These are phyloP conservation scores for Drosophila diplacantha DNA, from an alignment of 2,888 invertebrate genomes.

Conservation along the genomic window DNA sequence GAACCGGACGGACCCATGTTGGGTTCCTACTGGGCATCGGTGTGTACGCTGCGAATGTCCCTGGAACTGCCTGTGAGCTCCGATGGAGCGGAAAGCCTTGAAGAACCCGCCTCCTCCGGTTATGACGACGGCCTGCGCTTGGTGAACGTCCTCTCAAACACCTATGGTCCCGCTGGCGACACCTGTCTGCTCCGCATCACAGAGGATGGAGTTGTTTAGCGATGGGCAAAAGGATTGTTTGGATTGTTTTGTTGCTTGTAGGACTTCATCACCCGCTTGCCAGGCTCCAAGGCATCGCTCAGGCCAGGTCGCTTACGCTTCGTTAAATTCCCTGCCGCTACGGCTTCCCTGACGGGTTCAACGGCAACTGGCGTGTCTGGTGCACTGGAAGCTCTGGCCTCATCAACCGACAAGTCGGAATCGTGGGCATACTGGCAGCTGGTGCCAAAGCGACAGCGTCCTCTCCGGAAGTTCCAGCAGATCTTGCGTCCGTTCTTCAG, in stretches of 20 bases:
- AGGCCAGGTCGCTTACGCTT: conserved; percentile 89
- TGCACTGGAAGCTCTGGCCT: not conserved
- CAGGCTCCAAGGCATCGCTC: conserved; percentile 86
- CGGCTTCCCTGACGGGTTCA: conserved; percentile 22
- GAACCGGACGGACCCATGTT: conserved; percentile 25
- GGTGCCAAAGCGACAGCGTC: conserved; percentile 92
- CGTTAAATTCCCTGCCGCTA: conserved; percentile 8
- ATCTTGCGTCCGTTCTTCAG: conserved; percentile 92
- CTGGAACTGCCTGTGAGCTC: conserved; percentile 42
- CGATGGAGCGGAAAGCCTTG: not conserved
- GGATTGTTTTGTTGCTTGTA: conserved; percentile 83
- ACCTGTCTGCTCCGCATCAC: conserved; percentile 55
- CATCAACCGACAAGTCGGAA: conserved; percentile 81
- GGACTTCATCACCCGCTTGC: conserved; percentile 88
- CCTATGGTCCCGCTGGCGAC: conserved; percentile 50
- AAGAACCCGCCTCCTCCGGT: not conserved
- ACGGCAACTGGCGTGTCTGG: conserved; percentile 2
- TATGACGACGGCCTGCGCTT: conserved; percentile 40
- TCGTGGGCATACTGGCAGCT: conserved; percentile 95
- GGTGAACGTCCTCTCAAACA: conserved; percentile 59
- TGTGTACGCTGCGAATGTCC: conserved; percentile 49
- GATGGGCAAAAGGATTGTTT: conserved; percentile 65
- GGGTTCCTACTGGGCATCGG: conserved; percentile 54
- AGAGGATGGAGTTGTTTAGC: conserved; percentile 57
- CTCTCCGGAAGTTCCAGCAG: conserved; percentile 95